These are phyloP conservation scores for Coecobrya sp. DNA, from an alignment of 2,888 invertebrate species.

Conservation along the genomic window DNA sequence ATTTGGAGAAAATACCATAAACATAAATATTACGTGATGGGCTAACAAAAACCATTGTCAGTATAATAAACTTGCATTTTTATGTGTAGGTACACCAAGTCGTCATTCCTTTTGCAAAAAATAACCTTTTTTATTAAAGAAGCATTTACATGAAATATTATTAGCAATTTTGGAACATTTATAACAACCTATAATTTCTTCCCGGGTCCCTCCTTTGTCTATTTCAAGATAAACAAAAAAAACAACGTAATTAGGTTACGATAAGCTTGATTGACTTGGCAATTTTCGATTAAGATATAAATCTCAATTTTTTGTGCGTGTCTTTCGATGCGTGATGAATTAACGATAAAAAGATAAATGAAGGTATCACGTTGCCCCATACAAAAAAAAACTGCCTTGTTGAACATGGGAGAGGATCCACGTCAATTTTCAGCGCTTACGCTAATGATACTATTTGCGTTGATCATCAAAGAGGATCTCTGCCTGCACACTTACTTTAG, in stretches of 20 bases:
- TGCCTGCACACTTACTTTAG: not conserved
- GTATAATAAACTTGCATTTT: too few relatives aligned
- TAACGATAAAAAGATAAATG: not conserved
- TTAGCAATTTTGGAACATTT: not conserved
- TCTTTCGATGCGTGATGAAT: not conserved
- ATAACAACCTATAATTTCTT: slow-evolving; percentile 47
- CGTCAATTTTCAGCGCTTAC: not conserved
- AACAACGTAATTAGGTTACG: not conserved
- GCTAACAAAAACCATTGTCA: too few relatives aligned
- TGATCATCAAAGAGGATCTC: too few relatives aligned
- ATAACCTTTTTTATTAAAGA: not conserved
- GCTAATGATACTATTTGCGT: not conserved
- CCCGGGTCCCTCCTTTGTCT: slow-evolving; percentile 55
- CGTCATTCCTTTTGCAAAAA: not conserved
- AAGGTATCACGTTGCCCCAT: not conserved
- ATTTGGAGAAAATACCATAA: slow-evolving; percentile 59
- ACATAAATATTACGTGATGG: not conserved
- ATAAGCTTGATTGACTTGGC: not conserved
- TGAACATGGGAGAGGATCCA: not conserved
- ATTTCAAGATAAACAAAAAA: slow-evolving; percentile 34
- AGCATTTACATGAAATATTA: not conserved
- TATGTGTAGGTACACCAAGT: too few relatives aligned
- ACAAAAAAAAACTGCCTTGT: too few relatives aligned
- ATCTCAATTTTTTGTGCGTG: not conserved
- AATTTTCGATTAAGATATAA: too few relatives aligned